A percentile compares a stretch with the other conserved stretches of the same genome.
Conservation (phyloP, 2,113 vertebrate genomes). For the Anguilla rostrata region DNA sequence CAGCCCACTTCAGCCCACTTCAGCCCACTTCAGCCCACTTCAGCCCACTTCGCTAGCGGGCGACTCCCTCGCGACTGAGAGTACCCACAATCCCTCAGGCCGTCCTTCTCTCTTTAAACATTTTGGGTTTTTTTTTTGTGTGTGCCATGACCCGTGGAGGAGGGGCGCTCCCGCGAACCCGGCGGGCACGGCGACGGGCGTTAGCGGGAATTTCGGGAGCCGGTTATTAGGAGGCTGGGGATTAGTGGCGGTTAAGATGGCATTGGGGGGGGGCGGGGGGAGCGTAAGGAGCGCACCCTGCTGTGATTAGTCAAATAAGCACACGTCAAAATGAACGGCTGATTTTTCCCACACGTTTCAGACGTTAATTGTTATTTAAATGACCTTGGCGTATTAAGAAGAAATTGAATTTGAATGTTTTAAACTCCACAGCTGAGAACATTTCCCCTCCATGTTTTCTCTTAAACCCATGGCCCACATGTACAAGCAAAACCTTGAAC, state of each 20-base stretch:
- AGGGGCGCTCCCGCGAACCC: background rate
- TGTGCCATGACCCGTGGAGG: background rate
- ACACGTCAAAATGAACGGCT: background rate
- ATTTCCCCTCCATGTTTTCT: background rate
- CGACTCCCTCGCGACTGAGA: background rate
- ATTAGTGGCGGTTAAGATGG: constrained; percentile 22
- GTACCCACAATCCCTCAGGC: background rate
- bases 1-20: background rate
- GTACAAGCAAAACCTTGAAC: background rate
- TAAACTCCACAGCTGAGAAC: background rate
- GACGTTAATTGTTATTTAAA: background rate
- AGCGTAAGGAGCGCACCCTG: background rate
- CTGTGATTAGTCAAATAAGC: background rate
- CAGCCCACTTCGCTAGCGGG: background rate
- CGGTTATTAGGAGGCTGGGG: background rate
- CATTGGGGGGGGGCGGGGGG: background rate
- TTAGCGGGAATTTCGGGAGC: background rate
- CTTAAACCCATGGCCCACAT: background rate
- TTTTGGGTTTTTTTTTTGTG: background rate
- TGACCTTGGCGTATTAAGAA: background rate
- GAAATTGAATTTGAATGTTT: background rate
- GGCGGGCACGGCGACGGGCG: background rate
- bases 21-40: background rate
- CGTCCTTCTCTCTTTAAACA: background rate
- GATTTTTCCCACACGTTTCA: background rate